Conservation (phyloP, 2,113 vertebrate genomes). For the Nothoprocta perdicaria region DNA sequence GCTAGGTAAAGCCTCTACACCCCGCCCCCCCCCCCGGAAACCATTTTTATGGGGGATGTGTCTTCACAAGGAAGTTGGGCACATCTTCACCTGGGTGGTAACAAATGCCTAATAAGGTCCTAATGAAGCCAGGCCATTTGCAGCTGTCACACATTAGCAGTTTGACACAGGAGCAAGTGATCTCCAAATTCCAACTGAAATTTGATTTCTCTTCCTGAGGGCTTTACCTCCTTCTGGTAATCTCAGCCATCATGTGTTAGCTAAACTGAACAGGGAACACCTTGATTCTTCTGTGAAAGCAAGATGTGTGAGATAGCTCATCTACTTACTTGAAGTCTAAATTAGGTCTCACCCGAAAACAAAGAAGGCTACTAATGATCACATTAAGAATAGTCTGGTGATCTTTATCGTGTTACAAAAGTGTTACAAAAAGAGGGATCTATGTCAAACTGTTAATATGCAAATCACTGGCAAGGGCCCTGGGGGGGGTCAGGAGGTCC, state of each 20-base stretch:
- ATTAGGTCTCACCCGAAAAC: background rate
- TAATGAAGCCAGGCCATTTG: background rate
- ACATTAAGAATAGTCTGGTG: background rate
- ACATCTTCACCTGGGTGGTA: background rate
- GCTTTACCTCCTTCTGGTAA: background rate
- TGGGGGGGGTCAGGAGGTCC: background rate
- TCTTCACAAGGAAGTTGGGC: background rate
- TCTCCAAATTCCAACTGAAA: background rate
- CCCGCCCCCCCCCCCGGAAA: background rate
- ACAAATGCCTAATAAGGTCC: background rate
- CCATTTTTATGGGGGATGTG: background rate
- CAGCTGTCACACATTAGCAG: background rate
- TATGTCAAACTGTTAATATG: background rate
- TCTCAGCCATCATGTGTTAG: background rate
- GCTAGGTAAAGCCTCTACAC: background rate
- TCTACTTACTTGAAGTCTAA: constrained; percentile 5
- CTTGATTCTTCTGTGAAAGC: background rate
- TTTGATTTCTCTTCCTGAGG: background rate
- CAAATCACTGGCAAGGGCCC: background rate
- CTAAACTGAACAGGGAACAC: background rate
- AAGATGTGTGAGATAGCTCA: background rate
- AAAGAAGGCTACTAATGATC: background rate
- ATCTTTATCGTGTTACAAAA: background rate
- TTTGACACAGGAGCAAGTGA: background rate
- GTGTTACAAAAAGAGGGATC: constrained; percentile 36